Evolutionary conservation across 2,797 vertebrate species (phyloP), one percentile per base, ranked within the genome.

Genomic region (Acestrorhynchus altus): DNA sequence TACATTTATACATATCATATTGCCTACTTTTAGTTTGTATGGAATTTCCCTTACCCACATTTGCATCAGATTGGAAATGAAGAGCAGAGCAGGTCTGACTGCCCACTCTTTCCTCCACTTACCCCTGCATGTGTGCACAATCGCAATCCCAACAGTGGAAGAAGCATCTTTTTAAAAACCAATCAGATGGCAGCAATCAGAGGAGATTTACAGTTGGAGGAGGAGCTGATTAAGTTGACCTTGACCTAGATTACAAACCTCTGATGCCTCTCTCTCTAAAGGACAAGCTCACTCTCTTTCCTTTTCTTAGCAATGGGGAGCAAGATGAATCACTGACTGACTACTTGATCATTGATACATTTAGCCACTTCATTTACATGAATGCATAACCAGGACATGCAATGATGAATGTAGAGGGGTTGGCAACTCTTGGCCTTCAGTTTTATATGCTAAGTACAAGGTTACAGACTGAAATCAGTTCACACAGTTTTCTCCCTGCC

Each of bases 221-320:
- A 64, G 4, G 10, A n/a, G 13, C 15, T 11, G 9, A 35, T 60
- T 56, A 31, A 74, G 44, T 35, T 35, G 31, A 35, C 26, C 40
- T n/a, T 12, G 26, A 76, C 70, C 18, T 69, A 65, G 18, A 52
- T 20, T 35, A 28, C 44, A 24, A 28, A 26, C 42, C 15, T n/a
- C 44, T 59, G 20, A 74, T 74, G 31, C 6, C 8, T 63, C 3
- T 56, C 8, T 56, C 88, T 46, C 89, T 91, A 86, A 90, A 90
- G 86, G 90, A 89, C 87, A 87, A 91, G 88, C 87, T 92, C 87
- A 91, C 89, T 86, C 75, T 86, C 79, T 88, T 87, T 83, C 73
- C 74, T 88, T 88, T 84, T 88, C 90, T 90, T 87, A 87, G 83
- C 81, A 65, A 81, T 80, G 82, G 83, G 88, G 75, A 83, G 66